Percentiles rank a stretch among this genome's conserved stretches.
Conservation (phyloP, 30 jellyfish, hydroid and myxozoan genomes). For the Turritopsis rubra region DNA sequence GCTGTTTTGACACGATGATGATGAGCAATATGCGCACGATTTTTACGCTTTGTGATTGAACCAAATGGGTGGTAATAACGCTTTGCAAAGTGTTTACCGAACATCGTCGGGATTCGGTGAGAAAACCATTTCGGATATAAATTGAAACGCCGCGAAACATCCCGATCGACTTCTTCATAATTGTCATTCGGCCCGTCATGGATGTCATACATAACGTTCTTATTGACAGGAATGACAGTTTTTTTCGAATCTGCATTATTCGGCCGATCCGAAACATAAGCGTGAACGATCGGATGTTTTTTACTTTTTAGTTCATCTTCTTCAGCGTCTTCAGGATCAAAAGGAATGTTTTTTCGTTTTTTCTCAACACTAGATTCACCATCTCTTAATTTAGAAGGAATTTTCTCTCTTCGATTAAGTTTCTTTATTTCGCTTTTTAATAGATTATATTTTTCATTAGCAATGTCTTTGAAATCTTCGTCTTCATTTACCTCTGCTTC, state of each 20-base stretch:
- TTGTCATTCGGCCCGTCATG: constrained; percentile 17
- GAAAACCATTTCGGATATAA: constrained; percentile 81
- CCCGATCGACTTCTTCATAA: constrained; percentile 10
- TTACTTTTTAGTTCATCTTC: neutral
- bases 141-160: constrained; percentile 32
- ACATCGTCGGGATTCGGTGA: constrained; percentile 36
- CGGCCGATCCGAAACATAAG: constrained; percentile 4
- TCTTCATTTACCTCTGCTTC: neutral
- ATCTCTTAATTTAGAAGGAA: neutral
- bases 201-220: constrained; percentile 8
- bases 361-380: neutral
- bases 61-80: constrained; percentile 23
- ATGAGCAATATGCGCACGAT: constrained; percentile 8
- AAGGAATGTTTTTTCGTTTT: constrained; percentile 22
- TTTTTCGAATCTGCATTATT: neutral
- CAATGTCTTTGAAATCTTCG: neutral
- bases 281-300: constrained; percentile 2
- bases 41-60: neutral
- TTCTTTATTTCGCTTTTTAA: neutral
- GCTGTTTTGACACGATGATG: neutral
- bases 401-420: neutral
- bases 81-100: constrained; percentile 49
- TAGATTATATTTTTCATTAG: neutral
- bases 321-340: constrained; percentile 4
- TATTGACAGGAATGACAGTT: constrained; percentile 16